Percentiles rank a stretch among this genome's conserved stretches.
These are phyloP conservation scores for Nanorana parkeri DNA, from an alignment of 2,113 vertebrate species.

Conservation along the genomic window DNA sequence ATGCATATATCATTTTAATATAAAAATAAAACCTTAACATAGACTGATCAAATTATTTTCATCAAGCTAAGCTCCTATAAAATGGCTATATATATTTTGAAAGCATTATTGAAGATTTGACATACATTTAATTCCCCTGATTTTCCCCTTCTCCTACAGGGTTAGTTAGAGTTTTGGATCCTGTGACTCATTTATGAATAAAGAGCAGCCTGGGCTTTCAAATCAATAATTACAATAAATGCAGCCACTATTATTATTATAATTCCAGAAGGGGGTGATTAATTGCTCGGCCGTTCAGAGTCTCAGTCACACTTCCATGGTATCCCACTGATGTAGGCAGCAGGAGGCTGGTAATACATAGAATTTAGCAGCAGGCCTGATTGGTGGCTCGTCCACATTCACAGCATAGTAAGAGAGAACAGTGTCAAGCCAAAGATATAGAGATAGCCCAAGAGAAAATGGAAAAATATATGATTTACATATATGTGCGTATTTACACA, in stretches of 20 bases:
- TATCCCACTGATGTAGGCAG: conserved; percentile 48
- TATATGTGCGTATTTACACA: not conserved
- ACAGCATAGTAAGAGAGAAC: not conserved
- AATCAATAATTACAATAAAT: conserved; percentile 58
- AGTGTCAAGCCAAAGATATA: not conserved
- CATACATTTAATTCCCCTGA: conserved; percentile 16
- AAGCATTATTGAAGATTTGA: conserved; percentile 32
- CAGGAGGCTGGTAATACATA: conserved; percentile 55
- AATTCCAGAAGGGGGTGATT: conserved; percentile 56
- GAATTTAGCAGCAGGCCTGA: conserved; percentile 53
- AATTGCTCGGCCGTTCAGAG: conserved; percentile 45
- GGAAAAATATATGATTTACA: not conserved
- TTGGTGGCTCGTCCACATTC: conserved; percentile 23
- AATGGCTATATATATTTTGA: not conserved
- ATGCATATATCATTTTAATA: too few relatives aligned
- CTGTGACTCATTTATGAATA: conserved; percentile 32
- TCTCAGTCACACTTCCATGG: conserved; percentile 38
- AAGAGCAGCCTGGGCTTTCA: conserved; percentile 44
- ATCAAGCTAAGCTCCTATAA: too few relatives aligned
- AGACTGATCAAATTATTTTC: too few relatives aligned
- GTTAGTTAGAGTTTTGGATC: conserved; percentile 43
- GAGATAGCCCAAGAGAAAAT: not conserved
- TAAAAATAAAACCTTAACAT: too few relatives aligned
- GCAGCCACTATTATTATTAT: conserved; percentile 56
- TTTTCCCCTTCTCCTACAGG: conserved; percentile 28